A percentile compares a stretch with the other conserved stretches of the same genome.
Conservation (phyloP, 2,888 invertebrate species). For the Lepidochrysops patricia region DNA sequence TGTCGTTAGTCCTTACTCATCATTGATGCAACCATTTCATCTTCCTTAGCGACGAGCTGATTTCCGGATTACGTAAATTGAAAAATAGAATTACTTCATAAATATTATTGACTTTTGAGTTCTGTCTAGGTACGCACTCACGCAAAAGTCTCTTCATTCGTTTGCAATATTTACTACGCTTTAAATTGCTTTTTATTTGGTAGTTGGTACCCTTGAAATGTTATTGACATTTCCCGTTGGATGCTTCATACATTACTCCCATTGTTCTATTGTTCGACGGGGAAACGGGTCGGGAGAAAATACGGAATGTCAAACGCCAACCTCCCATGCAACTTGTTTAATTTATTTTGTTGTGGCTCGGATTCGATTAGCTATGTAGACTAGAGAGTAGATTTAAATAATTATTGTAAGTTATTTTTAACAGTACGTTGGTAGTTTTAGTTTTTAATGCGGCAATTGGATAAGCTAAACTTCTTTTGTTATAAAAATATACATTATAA, state of each 20-base stretch:
- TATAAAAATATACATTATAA: too few species aligned
- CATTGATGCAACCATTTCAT: too few species aligned
- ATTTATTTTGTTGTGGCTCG: neutral
- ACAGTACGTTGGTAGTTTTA: too few species aligned
- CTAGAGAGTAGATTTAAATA: too few species aligned
- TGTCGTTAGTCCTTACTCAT: too few species aligned
- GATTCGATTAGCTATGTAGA: neutral
- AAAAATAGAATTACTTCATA: too few species aligned
- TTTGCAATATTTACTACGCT: neutral
- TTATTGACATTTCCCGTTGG: constrained; percentile 2
- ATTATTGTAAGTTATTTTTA: too few species aligned
- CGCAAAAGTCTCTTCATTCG: neutral
- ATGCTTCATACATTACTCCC: constrained; percentile 4
- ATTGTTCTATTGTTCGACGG: neutral
- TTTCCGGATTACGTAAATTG: too few species aligned
- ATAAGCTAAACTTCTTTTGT: too few species aligned
- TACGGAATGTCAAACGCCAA: neutral
- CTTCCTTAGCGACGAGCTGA: neutral
- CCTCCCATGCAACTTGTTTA: neutral
- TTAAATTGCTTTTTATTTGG: neutral
- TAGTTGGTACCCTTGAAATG: neutral
- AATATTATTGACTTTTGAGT: neutral
- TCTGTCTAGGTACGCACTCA: too few species aligned
- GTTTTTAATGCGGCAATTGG: too few species aligned
- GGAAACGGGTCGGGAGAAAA: constrained; percentile 5